phyloP scores from a whole-genome alignment of 1,140 invertebrate genomes.

The Drosophila jambulina region DNA sequence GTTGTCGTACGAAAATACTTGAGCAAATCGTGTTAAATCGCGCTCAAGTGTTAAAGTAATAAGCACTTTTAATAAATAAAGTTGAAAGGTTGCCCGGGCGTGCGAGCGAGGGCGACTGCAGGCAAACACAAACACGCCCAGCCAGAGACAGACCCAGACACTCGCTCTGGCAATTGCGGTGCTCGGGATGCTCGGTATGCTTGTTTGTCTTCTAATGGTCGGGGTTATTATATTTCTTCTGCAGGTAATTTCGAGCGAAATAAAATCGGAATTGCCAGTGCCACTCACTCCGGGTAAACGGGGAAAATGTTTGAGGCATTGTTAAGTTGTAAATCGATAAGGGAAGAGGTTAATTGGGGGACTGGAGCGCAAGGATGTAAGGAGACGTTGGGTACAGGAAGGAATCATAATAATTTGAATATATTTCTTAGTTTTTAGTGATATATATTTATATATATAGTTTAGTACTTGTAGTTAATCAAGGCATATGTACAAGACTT shows the following conservation, averaged over 20 bases:
- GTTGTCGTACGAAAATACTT: conserved; percentile 77
- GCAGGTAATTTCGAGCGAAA: conserved; percentile 30
- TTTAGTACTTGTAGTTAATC: neutral
- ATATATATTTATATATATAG: neutral
- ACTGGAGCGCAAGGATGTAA: neutral
- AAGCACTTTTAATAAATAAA: conserved; percentile 84
- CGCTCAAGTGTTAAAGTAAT: conserved; percentile 83
- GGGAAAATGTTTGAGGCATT: conserved; percentile 3
- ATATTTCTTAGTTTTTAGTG: neutral
- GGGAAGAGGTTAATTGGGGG: conserved; percentile 6
- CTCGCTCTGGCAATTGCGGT: conserved; percentile 32
- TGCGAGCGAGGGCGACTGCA: conserved; percentile 21
- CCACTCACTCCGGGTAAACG: conserved; percentile 7
- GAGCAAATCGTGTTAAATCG: conserved; percentile 82
- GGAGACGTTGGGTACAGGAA: accelerated
- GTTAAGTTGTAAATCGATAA: conserved; percentile 19
- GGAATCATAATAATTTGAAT: neutral
- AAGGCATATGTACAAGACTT: neutral
- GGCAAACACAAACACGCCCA: conserved; percentile 37
- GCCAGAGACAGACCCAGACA: conserved; percentile 20
- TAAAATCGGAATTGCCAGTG: conserved; percentile 17
- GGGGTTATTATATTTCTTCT: conserved; percentile 45
- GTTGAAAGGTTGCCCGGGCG: conserved; percentile 54
- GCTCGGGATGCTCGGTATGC: conserved; percentile 14
- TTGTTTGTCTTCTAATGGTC: conserved; percentile 44